Base-by-base conservation (phyloP, 2,113 vertebrate species). In the Sander lucioperca region DNA sequence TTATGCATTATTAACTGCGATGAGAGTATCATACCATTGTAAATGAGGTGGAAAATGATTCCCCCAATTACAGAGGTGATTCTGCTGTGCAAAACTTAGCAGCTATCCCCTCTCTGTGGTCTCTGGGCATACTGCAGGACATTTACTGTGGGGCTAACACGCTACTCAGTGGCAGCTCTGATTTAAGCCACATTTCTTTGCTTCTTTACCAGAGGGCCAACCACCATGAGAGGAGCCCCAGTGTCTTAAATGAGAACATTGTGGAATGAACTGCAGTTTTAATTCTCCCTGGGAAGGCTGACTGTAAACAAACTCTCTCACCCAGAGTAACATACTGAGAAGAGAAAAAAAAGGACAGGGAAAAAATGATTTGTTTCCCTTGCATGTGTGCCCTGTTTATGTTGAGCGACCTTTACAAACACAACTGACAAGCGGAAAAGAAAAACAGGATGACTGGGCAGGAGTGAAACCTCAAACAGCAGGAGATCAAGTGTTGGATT, bases 21-120 rank as follows among this genome's bases (percentile, higher is more conserved):
- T 93, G 91, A 94, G 93, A 93, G 92, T 94, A 94, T 95, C 94
- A 95, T 93, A 93, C 91, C 85, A 89, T 91, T 91, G 87, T 87
- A 94, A 95, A 95, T 95, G 93, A 95, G 94, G 89, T 94, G 93
- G 93, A 94, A 95, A 94, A 94, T 94, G 71, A 93, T 89, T 91
- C 89, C 82, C 80, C 78, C 93, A 90, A 94, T 95, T 94, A 95
- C 88, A 54, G 90, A 89, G 89, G 88, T 91, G 89, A 91, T 84
- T 88, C 86, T 88, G 90, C 84, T 47, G 80, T 47, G 86, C 68
- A 84, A 80, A 91, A 76, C 74, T 83, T 77, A 50, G 90, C 84
- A 82, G 78, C 85, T 81, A 89, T 80, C 89, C 81, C 80, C 86
- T 87, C 86, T 85, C 81, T 86, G 89, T 18, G 85, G 86, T 74